Evolutionary conservation across 1,140 invertebrate genomes (phyloP).

Genomic region (Brachionus koreanus): DNA sequence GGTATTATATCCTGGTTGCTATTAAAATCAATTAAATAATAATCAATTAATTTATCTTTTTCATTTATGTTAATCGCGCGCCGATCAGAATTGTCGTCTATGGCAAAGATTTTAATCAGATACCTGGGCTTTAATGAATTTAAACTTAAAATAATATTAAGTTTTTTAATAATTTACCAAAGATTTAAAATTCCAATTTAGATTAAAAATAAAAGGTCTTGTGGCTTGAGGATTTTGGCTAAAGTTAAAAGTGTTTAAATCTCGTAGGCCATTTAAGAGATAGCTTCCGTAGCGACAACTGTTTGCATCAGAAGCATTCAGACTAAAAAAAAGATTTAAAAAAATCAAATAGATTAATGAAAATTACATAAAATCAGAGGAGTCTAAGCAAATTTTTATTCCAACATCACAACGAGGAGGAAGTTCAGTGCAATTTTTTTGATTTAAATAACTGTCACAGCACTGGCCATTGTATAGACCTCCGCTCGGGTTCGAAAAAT

Average conservation of each 20-base stretch:
- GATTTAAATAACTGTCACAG: slow-evolving; percentile 15
- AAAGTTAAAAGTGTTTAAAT: slow-evolving; percentile 32
- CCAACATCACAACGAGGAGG: slow-evolving; percentile 21
- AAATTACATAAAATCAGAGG: slow-evolving; percentile 13
- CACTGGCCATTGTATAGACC: slow-evolving; percentile 15
- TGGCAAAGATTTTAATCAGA: slow-evolving; percentile 31
- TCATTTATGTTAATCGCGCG: neutral
- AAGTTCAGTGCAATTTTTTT: neutral
- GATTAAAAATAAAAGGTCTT: slow-evolving; percentile 23
- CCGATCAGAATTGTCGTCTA: slow-evolving; percentile 37
- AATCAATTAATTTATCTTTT: slow-evolving; percentile 39
- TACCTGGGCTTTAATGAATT: slow-evolving; percentile 12
- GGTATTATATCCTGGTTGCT: neutral
- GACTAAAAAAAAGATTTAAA: neutral
- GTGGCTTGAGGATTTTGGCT: slow-evolving; percentile 14
- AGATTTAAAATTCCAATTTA: neutral
- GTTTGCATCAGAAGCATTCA: neutral
- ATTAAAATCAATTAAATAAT: slow-evolving; percentile 22
- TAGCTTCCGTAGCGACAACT: slow-evolving; percentile 15
- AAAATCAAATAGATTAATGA: neutral
- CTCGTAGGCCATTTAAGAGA: slow-evolving; percentile 3
- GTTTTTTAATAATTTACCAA: neutral
- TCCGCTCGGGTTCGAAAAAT: slow-evolving; percentile 33
- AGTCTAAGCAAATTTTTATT: slow-evolving; percentile 34
- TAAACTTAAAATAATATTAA: neutral